Evolutionary conservation across 2,888 invertebrate genomes (phyloP), one percentile per base, ranked within the genome.

Genomic region (Byasa hedistus): DNA sequence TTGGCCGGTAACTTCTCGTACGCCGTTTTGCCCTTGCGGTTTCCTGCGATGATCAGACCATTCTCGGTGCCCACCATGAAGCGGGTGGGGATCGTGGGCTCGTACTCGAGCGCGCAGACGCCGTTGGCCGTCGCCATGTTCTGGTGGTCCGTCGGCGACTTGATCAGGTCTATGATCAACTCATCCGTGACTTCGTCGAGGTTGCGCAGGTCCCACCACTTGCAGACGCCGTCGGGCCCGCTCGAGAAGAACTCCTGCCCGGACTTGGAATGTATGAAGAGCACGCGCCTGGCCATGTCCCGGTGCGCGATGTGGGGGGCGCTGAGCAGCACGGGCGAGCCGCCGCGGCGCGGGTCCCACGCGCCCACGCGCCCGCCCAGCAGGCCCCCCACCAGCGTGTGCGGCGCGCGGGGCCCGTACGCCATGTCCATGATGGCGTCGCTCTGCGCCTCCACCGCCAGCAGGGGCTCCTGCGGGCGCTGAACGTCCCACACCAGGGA

Each of bases 201-300:
- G 75, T 94, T 94, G 44, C 96, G 90, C 17, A 93, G 91, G 82
- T 96, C 96, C 96, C 96, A 96, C 96, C 96, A 96, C 81, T 95
- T 93, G 61, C 96, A 94, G 84, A 95, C 95, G 1, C 98, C 98
- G 83, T 99, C 98, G 1, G 96, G 95, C 0, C 97, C 96, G 0
- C 96, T 93, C 1, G 98, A 98, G 87, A 98, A 98, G 81, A 98
- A 98, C 82, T 99, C 98, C 0, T 95, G 95, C 1, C 98, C 97
- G 1, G 97, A 96, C 88, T 99, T 99, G 0, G 98, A 96, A 81
- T 96, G 96, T 66, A 98, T 95, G 96, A 98, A 98, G 0, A 96
- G 85, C 7, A 97, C 95, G 71, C 95, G 95, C 71, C 95, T 94
- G 7, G 96, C 98, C 0, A 97, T 94, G 87, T 98, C 98, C 36